Evolutionary conservation across 2,113 vertebrate species (phyloP).

Genomic region (Vidua chalybeata): DNA sequence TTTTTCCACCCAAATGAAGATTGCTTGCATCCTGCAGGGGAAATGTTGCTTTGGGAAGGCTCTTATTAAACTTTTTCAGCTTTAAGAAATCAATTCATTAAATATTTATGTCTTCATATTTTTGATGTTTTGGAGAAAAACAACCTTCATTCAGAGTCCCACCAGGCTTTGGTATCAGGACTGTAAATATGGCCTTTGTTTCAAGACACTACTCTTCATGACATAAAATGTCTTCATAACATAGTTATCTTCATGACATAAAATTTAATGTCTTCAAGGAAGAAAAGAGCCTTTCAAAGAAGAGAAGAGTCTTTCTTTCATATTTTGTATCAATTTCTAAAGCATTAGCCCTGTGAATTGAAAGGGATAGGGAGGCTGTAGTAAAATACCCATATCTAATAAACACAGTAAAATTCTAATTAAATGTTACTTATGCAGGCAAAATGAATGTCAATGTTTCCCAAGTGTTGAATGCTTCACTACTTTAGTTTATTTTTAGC

Average conservation of each 20-base stretch:
- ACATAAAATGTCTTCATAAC: neutral
- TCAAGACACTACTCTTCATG: neutral
- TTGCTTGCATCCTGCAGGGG: neutral
- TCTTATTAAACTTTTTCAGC: neutral
- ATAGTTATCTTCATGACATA: neutral
- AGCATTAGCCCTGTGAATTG: neutral
- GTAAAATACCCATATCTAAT: neutral
- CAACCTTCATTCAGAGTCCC: neutral
- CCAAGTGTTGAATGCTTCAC: neutral
- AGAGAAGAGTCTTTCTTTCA: neutral
- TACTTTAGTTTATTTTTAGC: neutral
- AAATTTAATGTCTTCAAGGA: neutral
- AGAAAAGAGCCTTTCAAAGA: neutral
- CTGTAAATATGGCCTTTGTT: neutral
- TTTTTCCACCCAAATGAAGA: neutral
- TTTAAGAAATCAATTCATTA: neutral
- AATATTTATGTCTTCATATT: neutral
- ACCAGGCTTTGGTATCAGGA: neutral
- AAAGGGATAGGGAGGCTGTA: neutral
- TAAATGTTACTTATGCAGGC: neutral
- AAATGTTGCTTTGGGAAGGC: neutral
- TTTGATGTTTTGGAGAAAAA: neutral
- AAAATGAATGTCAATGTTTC: neutral
- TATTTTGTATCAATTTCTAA: neutral
- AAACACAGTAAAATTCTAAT: neutral